Conservation (phyloP, 1,140 invertebrate species). For the Oppia nitens region DNA sequence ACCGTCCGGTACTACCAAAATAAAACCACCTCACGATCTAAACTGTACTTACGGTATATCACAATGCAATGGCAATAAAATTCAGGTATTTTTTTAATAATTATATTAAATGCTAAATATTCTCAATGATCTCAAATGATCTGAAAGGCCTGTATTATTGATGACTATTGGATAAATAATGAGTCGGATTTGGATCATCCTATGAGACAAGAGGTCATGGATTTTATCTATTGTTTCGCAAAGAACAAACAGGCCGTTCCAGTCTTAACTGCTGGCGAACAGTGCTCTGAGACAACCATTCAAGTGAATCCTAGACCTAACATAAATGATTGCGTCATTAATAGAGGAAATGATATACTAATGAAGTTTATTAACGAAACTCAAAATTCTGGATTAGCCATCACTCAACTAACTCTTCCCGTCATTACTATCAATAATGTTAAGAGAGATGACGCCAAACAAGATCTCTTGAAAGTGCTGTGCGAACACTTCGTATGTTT, state of each 20-base stretch:
- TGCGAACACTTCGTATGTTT: conserved; percentile 7
- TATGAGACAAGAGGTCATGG: conserved; percentile 14
- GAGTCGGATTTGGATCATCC: conserved; percentile 8
- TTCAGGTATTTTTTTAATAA: not conserved
- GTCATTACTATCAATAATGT: conserved; percentile 1
- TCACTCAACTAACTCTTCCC: not conserved
- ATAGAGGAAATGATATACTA: not conserved
- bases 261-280: conserved; percentile 2
- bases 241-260: conserved; percentile 10
- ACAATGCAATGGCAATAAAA: conserved; percentile 8
- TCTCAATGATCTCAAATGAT: too few relatives aligned
- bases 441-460: not conserved
- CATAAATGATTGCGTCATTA: not conserved
- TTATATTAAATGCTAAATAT: too few relatives aligned
- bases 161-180: conserved; percentile 13
- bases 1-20: not conserved
- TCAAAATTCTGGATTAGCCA: not conserved
- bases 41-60: not conserved
- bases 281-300: conserved; percentile 1
- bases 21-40: not conserved
- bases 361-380: not conserved
- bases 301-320: conserved; percentile 1
- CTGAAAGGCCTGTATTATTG: conserved; percentile 5
- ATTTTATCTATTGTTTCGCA: conserved; percentile 6
- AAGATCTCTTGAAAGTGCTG: not conserved